Evolutionary conservation across 2,113 vertebrate species (phyloP), one percentile per base, ranked within the genome.

Genomic region (Corythoichthys intestinalis): DNA sequence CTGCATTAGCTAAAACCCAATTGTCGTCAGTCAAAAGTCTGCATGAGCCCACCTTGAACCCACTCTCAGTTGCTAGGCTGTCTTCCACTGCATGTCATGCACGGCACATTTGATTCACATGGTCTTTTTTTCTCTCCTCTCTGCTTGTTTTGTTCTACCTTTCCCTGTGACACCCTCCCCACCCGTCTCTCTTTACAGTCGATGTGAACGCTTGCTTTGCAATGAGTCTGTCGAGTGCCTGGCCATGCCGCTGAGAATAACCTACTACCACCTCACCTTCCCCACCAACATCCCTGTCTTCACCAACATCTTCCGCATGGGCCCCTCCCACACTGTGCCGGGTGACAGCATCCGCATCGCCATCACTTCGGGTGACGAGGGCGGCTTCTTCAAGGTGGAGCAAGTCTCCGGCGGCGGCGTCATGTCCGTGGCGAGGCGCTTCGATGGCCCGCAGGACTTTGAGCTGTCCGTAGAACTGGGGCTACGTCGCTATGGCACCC

Each of bases 161-260:
- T 89, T 90, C 93, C 57, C 66, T 12, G 1, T 39, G 35, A 14
- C 44, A 62, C 44, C 91, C 15, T 49, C 50, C 47, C 66, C 58
- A 28, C 20, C 20, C 20, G 20, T 28, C 87, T 94, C 91, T 79
- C 65, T 83, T 86, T 94, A 91, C 96, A 98, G 97, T 94, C 95
- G 95, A 94, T 99, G 97, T 54, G 96, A 99, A 89, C 97, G 95
- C 94, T 96, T 98, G 95, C 94, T 96, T 94, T 98, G 97, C 93
- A 94, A 93, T 94, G 94, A 95, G 83, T 93, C 88, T 94, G 92
- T 91, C 91, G 94, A 96, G 90, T 99, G 97, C 93, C 93, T 92
- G 93, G 88, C 90, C 91, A 93, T 94, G 93, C 96, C 97, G 83
- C 84, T 97, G 94, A 94, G 96, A 96, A 96, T 98, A 94, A 97